Evolutionary conservation across 2,888 invertebrate genomes (phyloP), one percentile per base, ranked within the genome.

Genomic region (Dorcus parallelipipedus): DNA sequence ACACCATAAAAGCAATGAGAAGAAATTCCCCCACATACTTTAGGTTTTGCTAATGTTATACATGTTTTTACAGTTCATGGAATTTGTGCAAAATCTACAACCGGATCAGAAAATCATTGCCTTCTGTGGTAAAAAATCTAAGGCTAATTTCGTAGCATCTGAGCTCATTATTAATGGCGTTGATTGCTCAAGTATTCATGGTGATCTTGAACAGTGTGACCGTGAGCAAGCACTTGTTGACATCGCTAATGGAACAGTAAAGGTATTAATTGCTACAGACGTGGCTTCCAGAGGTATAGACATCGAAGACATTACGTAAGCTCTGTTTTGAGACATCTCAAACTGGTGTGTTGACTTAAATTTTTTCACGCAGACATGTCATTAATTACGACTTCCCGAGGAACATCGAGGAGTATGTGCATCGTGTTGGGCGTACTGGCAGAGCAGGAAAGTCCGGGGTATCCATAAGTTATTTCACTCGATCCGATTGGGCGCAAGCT

Each of bases 331-430:
- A 7, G 26, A 33, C 26, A 33, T 33, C 26, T 33, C 26, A 33
- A 33, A 33, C 26, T 6, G 6, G 6, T 7, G 7, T 4, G n/a
- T 10, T n/a, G 38, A 49, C 38, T 41, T 59, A 8, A 17, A 39
- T 14, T 56, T 23, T 14, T 58, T 63, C 26, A 33, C 7, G 43
- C 72, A 87, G 87, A 8, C 84, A 95, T 77, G 95, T 97, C 1
- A 80, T 96, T 26, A 97, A 97, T 77, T 92, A 87, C 69, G 97
- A 97, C 77, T 96, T 97, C 71, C 97, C 97, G 0, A 84, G 89
- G 10, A 93, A 95, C 70, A 93, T 97, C 69, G 97, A 97, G 75
- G 97, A 97, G 71, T 97, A 97, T 78, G 95, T 95, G 0, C 97
- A 97, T 74, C 84, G 97, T 60, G 93, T 97, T n/a, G 97, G 97